These are phyloP conservation scores for Melanostoma scalare DNA, from an alignment of 2,888 invertebrate genomes.

Conservation along the genomic window DNA sequence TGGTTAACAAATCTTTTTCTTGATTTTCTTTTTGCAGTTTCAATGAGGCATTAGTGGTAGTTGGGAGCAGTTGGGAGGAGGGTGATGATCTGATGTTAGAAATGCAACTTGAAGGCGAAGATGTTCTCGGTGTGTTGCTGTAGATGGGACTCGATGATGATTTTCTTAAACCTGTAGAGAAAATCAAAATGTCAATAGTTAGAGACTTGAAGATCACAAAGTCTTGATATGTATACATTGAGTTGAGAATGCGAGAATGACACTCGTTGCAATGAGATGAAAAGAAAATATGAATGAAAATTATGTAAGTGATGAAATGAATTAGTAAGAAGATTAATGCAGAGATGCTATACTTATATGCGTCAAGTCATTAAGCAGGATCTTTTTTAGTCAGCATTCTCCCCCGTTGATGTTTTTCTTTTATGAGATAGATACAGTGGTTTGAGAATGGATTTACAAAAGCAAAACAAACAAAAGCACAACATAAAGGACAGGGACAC, in stretches of 20 bases:
- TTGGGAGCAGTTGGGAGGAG: conserved; percentile 50
- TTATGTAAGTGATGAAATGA: not conserved
- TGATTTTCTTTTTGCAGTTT: conserved; percentile 60
- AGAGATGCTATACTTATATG: not conserved
- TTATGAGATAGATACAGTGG: not conserved
- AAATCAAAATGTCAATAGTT: not conserved
- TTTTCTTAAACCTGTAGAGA: conserved; percentile 57
- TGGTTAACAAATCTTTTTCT: conserved; percentile 75
- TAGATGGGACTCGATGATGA: conserved; percentile 56
- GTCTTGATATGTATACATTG: too few relatives aligned
- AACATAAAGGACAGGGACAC: conserved; percentile 31
- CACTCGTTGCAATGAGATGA: too few relatives aligned
- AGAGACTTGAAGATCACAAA: not conserved
- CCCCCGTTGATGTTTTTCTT: too few relatives aligned
- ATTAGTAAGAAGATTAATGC: not conserved
- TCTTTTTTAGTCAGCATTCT: too few relatives aligned
- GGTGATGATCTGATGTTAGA: conserved; percentile 59
- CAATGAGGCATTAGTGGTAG: conserved; percentile 34
- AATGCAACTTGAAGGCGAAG: conserved; percentile 35
- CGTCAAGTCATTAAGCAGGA: too few relatives aligned
- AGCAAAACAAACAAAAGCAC: conserved; percentile 25
- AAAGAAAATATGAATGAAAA: conserved; percentile 1
- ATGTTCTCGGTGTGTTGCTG: conserved; percentile 53
- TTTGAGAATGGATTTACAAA: not conserved
- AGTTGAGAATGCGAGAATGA: too few relatives aligned